These are phyloP conservation scores for Malacosoma neustria DNA, from an alignment of 2,888 invertebrate species.

Conservation along the genomic window DNA sequence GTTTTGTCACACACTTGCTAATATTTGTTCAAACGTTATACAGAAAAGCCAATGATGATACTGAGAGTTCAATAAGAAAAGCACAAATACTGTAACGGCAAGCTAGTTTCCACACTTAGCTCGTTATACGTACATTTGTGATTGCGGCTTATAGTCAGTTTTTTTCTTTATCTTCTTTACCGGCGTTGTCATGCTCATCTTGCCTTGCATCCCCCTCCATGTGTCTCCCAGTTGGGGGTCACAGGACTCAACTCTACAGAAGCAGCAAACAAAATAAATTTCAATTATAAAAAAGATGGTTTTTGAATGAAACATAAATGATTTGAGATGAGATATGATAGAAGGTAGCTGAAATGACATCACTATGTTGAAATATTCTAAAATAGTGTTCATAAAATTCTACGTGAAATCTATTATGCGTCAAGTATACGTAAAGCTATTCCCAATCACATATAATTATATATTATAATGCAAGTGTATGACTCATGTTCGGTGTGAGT, in stretches of 20 bases:
- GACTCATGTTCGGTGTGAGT: conserved; percentile 35
- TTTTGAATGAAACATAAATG: conserved; percentile 21
- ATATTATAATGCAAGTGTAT: conserved; percentile 27
- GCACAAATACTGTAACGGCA: conserved; percentile 6
- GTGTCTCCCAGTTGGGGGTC: conserved; percentile 82
- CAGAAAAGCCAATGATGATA: neutral
- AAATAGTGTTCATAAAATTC: neutral
- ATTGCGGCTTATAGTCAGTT: conserved; percentile 80
- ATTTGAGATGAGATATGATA: conserved; percentile 12
- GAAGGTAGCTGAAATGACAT: conserved; percentile 15
- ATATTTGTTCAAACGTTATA: conserved; percentile 6
- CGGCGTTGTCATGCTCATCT: conserved; percentile 86
- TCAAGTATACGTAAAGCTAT: conserved; percentile 10
- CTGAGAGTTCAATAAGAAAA: neutral
- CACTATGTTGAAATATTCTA: neutral
- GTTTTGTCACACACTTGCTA: conserved; percentile 9
- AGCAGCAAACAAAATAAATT: conserved; percentile 71
- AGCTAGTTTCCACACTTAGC: conserved; percentile 15
- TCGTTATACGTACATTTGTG: conserved; percentile 76
- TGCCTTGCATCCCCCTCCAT: conserved; percentile 88
- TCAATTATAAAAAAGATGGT: conserved; percentile 43
- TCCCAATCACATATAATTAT: conserved; percentile 21
- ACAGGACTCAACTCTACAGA: conserved; percentile 90
- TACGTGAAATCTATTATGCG: neutral
- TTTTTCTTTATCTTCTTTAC: conserved; percentile 82